Evolutionary conservation across 2,888 invertebrate genomes (phyloP).

Genomic region (Ischnus inquisitorius): DNA sequence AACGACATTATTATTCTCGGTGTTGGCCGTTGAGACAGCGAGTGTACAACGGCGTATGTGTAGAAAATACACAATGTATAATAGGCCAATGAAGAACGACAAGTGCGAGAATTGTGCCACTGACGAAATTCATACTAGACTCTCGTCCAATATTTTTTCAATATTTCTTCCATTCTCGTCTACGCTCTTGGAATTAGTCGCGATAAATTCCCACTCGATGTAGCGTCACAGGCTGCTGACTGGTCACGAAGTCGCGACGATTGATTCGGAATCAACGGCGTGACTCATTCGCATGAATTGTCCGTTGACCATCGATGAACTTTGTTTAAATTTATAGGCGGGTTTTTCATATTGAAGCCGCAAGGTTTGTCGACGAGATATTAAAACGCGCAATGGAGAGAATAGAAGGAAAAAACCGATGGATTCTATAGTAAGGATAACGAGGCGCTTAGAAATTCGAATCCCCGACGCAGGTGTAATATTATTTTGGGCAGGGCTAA

Average conservation of each 20-base stretch:
- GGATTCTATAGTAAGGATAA: slow-evolving; percentile 35
- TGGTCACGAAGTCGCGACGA: too few species aligned
- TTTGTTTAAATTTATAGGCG: neutral
- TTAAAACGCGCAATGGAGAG: neutral
- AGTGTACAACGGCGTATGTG: too few species aligned
- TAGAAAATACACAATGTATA: neutral
- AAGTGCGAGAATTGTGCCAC: neutral
- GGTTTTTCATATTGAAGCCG: neutral
- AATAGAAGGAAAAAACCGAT: neutral
- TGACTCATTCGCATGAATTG: neutral
- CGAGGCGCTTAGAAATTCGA: slow-evolving; percentile 65
- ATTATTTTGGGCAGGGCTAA: slow-evolving; percentile 60
- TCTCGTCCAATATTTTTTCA: neutral
- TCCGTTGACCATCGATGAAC: neutral
- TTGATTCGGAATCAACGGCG: neutral
- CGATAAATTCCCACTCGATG: too few species aligned
- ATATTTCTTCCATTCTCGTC: neutral
- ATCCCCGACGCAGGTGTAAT: slow-evolving; percentile 69
- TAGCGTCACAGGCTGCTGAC: too few species aligned
- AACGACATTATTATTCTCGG: neutral
- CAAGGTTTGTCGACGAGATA: neutral
- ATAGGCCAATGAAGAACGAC: neutral
- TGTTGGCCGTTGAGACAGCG: neutral
- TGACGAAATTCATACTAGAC: neutral
- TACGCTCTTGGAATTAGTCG: neutral